Conservation (phyloP, 2,113 vertebrate genomes). For the Petromus typicus region DNA sequence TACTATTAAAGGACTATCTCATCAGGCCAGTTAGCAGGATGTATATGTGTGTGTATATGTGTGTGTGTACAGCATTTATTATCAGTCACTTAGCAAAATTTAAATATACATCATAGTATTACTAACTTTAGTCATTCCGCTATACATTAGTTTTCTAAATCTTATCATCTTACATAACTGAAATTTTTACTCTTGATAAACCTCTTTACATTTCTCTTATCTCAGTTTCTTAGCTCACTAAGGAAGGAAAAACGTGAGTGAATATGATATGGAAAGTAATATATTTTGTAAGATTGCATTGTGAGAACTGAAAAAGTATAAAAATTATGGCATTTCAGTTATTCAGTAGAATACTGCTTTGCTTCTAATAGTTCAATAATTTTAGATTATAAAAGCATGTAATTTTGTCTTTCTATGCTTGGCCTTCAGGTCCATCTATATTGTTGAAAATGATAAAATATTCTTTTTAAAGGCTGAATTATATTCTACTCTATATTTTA, state of each 20-base stretch:
- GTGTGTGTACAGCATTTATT: background rate
- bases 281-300: slow-evolving; percentile 77
- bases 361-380: background rate
- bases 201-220: background rate
- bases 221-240: background rate
- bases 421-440: background rate
- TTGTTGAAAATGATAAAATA: background rate
- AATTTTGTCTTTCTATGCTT: background rate
- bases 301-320: slow-evolving; percentile 67
- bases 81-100: background rate
- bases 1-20: background rate
- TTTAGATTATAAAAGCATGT: background rate
- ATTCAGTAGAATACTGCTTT: no score
- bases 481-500: background rate
- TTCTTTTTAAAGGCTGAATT: background rate
- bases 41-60: background rate
- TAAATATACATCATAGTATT: background rate
- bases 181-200: background rate
- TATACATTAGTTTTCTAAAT: background rate
- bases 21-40: background rate
- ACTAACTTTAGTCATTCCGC: background rate
- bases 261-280: slow-evolving; percentile 67
- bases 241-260: slow-evolving; percentile 52
- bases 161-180: background rate
- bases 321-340: slow-evolving; percentile 77